Conservation (phyloP, 2,113 vertebrate species). For the Coturnix japonica region DNA sequence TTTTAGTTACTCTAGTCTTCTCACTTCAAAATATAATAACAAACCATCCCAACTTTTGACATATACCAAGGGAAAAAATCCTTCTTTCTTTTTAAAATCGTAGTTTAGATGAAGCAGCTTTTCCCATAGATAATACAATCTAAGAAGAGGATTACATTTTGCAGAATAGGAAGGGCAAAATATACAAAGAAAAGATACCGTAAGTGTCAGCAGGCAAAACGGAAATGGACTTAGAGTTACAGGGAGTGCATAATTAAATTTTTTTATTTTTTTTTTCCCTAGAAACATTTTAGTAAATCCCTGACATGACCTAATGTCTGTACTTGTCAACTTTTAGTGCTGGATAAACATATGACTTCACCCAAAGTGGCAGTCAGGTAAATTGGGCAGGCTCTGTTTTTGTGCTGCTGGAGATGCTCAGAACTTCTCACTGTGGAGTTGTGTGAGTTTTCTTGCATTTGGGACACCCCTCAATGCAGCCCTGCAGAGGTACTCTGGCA, state of each 20-base stretch:
- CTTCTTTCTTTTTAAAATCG: background rate
- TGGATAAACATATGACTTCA: background rate
- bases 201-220: background rate
- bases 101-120: background rate
- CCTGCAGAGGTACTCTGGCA: rapidly evolving
- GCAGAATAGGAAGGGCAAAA: background rate
- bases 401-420: background rate
- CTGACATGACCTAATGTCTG: background rate
- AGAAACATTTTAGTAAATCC: background rate
- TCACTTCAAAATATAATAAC: background rate
- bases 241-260: background rate
- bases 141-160: constrained; percentile 4
- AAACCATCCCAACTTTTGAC: background rate
- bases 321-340: background rate
- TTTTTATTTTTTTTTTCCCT: background rate
- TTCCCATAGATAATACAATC: background rate
- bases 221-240: background rate
- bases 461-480: background rate
- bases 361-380: background rate
- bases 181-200: background rate
- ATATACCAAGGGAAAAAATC: background rate
- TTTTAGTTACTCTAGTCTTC: background rate
- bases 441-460: background rate
- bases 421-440: background rate
- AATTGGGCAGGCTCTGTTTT: background rate